phyloP scores from a whole-genome alignment of 2,113 vertebrate genomes.

The Andinoacara biseriatus region DNA sequence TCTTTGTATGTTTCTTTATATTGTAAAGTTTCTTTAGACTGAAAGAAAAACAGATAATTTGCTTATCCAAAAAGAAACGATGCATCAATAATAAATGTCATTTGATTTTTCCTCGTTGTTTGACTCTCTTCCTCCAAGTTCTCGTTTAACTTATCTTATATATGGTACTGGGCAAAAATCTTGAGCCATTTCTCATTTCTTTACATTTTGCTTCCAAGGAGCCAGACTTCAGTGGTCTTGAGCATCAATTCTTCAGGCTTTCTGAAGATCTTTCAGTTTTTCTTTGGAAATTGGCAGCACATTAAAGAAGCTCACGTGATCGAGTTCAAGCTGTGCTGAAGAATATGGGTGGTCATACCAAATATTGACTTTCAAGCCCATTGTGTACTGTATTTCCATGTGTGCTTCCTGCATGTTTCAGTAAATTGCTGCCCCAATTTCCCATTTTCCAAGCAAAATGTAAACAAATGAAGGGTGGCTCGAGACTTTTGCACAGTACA shows the following conservation, averaged over 20 bases:
- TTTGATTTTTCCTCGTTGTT: conserved; percentile 78
- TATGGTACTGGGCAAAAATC: neutral
- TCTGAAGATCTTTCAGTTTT: neutral
- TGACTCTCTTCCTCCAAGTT: conserved; percentile 52
- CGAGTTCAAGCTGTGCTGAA: neutral
- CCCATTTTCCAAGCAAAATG: neutral
- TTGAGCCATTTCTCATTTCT: neutral
- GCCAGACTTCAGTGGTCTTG: neutral
- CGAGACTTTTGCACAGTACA: neutral
- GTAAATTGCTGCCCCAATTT: neutral
- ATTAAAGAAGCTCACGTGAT: neutral
- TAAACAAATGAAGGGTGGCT: neutral
- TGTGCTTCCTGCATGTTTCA: neutral
- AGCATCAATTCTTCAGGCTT: neutral
- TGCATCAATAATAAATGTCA: conserved; percentile 85
- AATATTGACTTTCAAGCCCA: neutral
- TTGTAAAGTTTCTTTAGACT: conserved; percentile 84
- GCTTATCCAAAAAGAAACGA: conserved; percentile 82
- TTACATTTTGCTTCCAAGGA: neutral
- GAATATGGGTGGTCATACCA: neutral
- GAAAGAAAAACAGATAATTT: conserved; percentile 81
- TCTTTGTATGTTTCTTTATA: conserved; percentile 85
- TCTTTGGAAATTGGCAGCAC: neutral
- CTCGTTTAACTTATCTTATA: neutral
- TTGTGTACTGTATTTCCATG: neutral